Conservation (phyloP, 2,888 invertebrate species). For the Lasioglossum leucozonium region DNA sequence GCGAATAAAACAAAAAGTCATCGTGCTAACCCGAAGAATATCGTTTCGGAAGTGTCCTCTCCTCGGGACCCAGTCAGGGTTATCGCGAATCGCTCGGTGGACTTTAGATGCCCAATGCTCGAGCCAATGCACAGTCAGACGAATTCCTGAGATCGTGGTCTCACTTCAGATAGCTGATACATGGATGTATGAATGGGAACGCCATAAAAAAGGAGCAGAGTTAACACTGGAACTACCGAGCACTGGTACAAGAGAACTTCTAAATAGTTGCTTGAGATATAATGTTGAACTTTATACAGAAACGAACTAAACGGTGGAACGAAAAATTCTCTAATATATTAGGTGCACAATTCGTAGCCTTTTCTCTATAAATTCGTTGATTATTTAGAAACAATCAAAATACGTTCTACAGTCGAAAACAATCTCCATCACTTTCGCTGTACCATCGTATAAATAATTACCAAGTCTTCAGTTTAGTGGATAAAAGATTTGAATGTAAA, state of each 20-base stretch:
- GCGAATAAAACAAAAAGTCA: background rate
- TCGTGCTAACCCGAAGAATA: conserved; percentile 14
- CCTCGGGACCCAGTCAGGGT: conserved; percentile 31
- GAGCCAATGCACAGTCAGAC: background rate
- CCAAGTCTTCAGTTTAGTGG: background rate
- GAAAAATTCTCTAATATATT: background rate
- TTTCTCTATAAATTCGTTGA: background rate
- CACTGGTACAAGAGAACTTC: too few species aligned
- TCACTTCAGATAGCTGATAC: background rate
- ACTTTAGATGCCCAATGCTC: conserved; percentile 44
- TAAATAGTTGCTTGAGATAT: too few species aligned
- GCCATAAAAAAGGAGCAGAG: background rate
- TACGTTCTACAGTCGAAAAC: too few species aligned
- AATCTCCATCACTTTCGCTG: too few species aligned
- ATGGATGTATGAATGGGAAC: background rate
- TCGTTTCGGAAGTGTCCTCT: conserved; percentile 61
- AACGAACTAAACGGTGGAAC: too few species aligned
- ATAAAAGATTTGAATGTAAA: background rate
- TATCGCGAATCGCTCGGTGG: conserved; percentile 58
- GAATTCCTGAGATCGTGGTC: conserved; percentile 4
- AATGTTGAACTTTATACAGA: too few species aligned
- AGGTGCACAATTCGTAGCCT: too few species aligned
- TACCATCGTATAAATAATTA: background rate
- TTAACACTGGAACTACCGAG: too few species aligned
- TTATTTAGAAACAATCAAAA: too few species aligned